phyloP scores from a whole-genome alignment of 2,888 invertebrate genomes.

The Lasioglossum pauxillum region DNA sequence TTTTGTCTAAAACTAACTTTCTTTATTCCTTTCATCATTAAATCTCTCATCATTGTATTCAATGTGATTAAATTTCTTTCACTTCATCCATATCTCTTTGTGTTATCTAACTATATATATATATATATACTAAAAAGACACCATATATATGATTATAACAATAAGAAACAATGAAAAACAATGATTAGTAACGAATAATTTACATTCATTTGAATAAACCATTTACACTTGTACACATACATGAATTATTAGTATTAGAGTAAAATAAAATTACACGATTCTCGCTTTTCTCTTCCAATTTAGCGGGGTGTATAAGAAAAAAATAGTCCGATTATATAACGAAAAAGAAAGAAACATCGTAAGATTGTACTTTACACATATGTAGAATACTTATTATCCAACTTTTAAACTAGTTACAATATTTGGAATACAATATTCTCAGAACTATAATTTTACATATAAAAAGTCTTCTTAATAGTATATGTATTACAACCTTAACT shows the following conservation, averaged over 20 bases:
- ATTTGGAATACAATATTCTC: constrained; percentile 65
- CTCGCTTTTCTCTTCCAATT: constrained; percentile 23
- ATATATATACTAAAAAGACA: constrained; percentile 56
- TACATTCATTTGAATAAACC: constrained; percentile 58
- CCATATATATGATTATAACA: constrained; percentile 61
- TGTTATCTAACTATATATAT: constrained; percentile 60
- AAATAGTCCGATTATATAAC: constrained; percentile 27
- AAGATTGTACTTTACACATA: constrained; percentile 44
- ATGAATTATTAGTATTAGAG: constrained; percentile 45
- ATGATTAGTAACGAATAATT: constrained; percentile 62
- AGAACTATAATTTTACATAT: constrained; percentile 70
- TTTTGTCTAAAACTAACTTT: constrained; percentile 72
- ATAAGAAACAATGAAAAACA: constrained; percentile 66
- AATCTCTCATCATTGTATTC: constrained; percentile 69
- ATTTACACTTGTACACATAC: constrained; percentile 43
- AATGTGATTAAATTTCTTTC: constrained; percentile 60
- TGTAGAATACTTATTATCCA: constrained; percentile 61
- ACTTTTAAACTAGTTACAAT: constrained; percentile 64
- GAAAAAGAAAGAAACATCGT: constrained; percentile 33
- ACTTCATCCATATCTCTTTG: constrained; percentile 53
- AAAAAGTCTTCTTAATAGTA: constrained; percentile 71
- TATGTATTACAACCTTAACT: constrained; percentile 71
- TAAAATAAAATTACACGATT: constrained; percentile 46
- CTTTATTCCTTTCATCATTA: constrained; percentile 69
- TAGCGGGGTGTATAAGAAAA: constrained; percentile 19